These are phyloP conservation scores for Globicephala melas DNA, from an alignment of 2,113 vertebrate species.

Conservation along the genomic window DNA sequence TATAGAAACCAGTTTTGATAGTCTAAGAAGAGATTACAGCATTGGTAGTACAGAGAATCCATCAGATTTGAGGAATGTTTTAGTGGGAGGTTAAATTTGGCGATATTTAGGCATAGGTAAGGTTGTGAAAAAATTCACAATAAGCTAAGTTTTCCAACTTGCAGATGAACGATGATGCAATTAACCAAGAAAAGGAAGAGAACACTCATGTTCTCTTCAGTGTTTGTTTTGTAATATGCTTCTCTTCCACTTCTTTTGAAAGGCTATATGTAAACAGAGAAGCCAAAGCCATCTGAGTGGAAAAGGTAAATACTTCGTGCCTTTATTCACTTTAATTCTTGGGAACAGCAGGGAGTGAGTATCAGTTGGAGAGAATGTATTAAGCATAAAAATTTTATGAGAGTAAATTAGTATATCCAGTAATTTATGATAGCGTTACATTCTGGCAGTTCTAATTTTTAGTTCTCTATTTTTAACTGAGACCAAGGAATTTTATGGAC, in stretches of 20 bases:
- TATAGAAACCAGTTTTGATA: background rate
- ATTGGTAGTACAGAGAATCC: background rate
- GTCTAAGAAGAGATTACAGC: background rate
- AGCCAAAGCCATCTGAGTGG: background rate
- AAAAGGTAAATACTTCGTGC: background rate
- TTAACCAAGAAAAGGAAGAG: background rate
- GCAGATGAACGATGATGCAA: background rate
- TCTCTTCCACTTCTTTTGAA: background rate
- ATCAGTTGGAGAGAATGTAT: background rate
- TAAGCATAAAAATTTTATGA: constrained; percentile 28
- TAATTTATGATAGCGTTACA: background rate
- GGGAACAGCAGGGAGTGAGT: background rate
- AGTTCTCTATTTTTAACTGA: background rate
- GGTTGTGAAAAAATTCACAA: background rate
- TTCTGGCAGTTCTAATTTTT: background rate
- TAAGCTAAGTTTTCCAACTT: background rate
- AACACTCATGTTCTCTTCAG: background rate
- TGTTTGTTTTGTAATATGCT: background rate
- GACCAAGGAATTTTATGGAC: background rate
- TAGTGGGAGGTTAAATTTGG: background rate
- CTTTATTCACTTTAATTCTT: background rate
- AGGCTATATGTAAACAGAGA: background rate
- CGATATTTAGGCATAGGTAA: background rate
- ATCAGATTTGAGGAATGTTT: background rate
- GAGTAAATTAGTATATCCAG: background rate